Evolutionary conservation across 2,113 vertebrate species (phyloP).

Genomic region (Chrysemys picta): DNA sequence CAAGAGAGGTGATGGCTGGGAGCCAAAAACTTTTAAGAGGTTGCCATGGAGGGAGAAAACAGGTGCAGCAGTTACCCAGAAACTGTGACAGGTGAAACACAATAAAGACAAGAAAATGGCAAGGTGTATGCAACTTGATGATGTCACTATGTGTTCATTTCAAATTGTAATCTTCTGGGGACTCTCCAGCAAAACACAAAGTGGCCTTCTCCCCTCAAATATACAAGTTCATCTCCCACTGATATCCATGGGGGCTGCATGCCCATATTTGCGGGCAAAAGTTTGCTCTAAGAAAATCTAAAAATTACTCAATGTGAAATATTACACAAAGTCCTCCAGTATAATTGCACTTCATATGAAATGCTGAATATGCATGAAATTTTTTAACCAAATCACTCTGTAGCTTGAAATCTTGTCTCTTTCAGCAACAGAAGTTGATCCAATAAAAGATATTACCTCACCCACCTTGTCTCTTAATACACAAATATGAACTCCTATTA

Average conservation of each 20-base stretch:
- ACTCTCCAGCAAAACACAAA: neutral
- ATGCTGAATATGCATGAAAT: neutral
- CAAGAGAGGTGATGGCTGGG: too few species aligned
- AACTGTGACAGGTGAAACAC: neutral
- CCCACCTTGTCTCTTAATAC: too few species aligned
- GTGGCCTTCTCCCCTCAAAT: conserved; percentile 4
- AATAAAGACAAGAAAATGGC: conserved; percentile 54
- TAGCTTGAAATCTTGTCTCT: too few species aligned
- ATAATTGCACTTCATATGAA: neutral
- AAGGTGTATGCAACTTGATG: neutral
- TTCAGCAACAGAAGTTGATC: too few species aligned
- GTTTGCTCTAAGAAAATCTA: neutral
- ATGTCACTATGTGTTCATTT: neutral
- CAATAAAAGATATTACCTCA: too few species aligned
- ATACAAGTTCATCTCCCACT: neutral
- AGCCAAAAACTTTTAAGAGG: too few species aligned
- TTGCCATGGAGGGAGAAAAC: too few species aligned
- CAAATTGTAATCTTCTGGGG: neutral
- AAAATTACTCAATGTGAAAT: neutral
- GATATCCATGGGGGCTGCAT: neutral
- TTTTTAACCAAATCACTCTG: neutral
- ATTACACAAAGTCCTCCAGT: neutral
- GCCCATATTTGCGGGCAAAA: neutral
- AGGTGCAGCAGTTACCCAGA: too few species aligned
- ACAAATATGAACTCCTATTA: neutral